Evolutionary conservation across 2,113 vertebrate species (phyloP), one percentile per base, ranked within the genome.

Genomic region (Psittacara wagleri): DNA sequence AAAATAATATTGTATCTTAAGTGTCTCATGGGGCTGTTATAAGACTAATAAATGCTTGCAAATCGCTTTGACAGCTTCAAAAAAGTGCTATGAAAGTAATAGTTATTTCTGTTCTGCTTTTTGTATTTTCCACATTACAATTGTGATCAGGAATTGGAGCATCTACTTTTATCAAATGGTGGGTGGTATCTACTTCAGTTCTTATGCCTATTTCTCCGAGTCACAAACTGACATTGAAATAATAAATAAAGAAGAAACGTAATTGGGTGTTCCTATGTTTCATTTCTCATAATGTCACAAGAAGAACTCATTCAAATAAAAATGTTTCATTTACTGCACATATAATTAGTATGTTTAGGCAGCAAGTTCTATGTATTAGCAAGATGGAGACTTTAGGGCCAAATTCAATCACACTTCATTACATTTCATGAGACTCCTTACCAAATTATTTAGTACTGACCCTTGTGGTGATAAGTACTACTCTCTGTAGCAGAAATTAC

Each of bases 101-200:
- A 84, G 88, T 93, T 94, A 95, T 92, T 96, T 95, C 89, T 94
- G 92, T 94, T 88, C 85, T 94, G 66, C 59, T 51, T 78, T 88
- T 95, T 94, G 81, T 74, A 74, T 94, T 93, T 88, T 66, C 62
- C 31, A 19, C 82, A 39, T 91, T 95, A 59, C 81, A 94, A 49
- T 94, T 94, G 66, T 83, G 83, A 82, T 96, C 86, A 85, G 86
- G 92, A 94, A 92, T 89, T 93, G 81, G 92, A 96, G 93, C 88
- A 91, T 94, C 91, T 94, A 91, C 95, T 92, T 95, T 94, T 95
- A 92, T 95, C 86, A 79, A 79, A 86, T 35, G 62, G 88, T 95
- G 91, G 91, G 94, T 84, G 92, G 92, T 91, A 94, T 89, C 88
- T 82, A 92, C 92, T 92, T 96, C 91, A 87, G 78, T 91, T 88